Base-by-base conservation (phyloP, 2,797 vertebrate species). In the Hemitrygon akajei region DNA sequence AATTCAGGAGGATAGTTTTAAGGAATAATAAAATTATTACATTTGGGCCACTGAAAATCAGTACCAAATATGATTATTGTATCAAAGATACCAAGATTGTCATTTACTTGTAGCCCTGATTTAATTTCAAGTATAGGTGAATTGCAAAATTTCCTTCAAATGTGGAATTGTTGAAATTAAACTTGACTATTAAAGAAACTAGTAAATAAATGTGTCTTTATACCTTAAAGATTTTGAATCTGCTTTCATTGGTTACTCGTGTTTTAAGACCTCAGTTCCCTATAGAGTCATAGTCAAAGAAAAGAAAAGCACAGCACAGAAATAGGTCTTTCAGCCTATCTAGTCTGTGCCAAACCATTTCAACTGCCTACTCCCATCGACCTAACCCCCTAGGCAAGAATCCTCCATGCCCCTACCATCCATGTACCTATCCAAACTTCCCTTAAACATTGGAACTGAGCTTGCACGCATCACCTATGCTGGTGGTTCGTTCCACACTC, bases 151-250 rank as follows among this genome's bases (percentile, higher is more conserved):
- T 2, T 66, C 14, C 18, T 66, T 66, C 6, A 66, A n/a, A 16
- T 89, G 14, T 66, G 60, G 30, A 89, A 89, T 66, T 66, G 27
- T 20, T 89, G n/a, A 69, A 89, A n/a, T 66, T 69, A 89, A 89
- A n/a, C 86, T 47, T 20, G 86, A n/a, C 86, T 34, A 66, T 66
- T 16, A 3, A 66, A 89, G 37, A 37, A n/a, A n/a, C 86, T 22
- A 22, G 58, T 69, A 20, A 66, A 89, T 16, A 14, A 30, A 56
- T 30, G 25, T 86, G 14, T 9, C 58, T 66, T 87, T 66, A 34
- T 30, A 66, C n/a, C 18, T 16, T 89, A 16, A 37, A 37, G 86
- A 69, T 89, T 60, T 66, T 66, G 60, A 69, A 69, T 18, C 20
- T 37, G 58, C 30, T 37, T 89, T 66, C 18, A 60, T 37, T 89